Base-by-base conservation (phyloP, 2,888 invertebrate genomes). In the Pteria penguin region DNA sequence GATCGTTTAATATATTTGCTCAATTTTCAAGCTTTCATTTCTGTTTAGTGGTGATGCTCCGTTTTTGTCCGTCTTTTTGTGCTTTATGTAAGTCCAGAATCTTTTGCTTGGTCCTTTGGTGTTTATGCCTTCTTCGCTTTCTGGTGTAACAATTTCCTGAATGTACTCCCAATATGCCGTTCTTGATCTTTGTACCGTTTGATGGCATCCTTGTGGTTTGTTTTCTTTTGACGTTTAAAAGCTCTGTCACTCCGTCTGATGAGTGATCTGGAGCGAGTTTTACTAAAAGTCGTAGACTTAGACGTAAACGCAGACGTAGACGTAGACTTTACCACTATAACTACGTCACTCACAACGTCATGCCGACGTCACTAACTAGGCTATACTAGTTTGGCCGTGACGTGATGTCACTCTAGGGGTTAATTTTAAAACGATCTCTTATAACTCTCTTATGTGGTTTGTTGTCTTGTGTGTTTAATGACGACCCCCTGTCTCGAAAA, bases 131-230 rank as follows among this genome's bases (percentile, higher is more conserved):
- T 24, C 60, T 1, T 27, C 45, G 24, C 26, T 3, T 29, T 61
- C n/a, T 27, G 52, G 75, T 27, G 73, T 55, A 8, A 75, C 69
- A 18, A 78, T 68, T 8, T 33, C 55, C 0, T 75, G 58, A 22
- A 79, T 73, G 31, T 79, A 73, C 45, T 36, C 60, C 70, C 65
- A 75, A 32, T 80, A 75, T 11, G 69, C 69, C 11, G 29, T 58
- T 24, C 67, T 54, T 75, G 69, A 36, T 11, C 58, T 26, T 33
- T 80, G 69, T 54, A 69, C 57, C 27, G 24, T 24, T n/a, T 45
- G n/a, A 22, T 68, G 61, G 11, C 33, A 22, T 11, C 5, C 32
- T 33, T 72, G 71, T 26, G 36, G 74, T 58, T 57, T 65, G 75
- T 72, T 55, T 74, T 75, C 29, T 79, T 76, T 57, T 60, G 32